Evolutionary conservation across 2,888 invertebrate species (phyloP), one percentile per base, ranked within the genome.

Genomic region (Phalera bucephala): DNA sequence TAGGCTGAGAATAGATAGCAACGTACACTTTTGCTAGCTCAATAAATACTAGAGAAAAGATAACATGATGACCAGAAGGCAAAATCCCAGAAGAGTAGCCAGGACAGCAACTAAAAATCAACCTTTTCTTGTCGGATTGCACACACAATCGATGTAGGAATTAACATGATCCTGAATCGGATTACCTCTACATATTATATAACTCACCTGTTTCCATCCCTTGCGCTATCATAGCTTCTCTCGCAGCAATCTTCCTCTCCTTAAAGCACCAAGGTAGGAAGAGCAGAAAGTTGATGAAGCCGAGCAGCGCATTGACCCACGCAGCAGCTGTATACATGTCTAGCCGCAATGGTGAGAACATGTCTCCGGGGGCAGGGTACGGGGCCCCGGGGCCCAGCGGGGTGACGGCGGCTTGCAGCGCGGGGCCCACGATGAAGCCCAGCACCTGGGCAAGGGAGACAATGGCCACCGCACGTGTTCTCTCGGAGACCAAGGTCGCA

Each of bases 321-420:
- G 95, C 96, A 2, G 95, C 92, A 6, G 95, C 95, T 0, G 96
- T 96, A 84, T 95, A 97, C 96, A 97, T 96, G 78, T 96, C 95
- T 27, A 96, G 82, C 28, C 93, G 91, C 27, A 95, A 70, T 5
- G 92, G 7, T n/a, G 27, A 8, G 3, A 9, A 11, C 14, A 11
- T 11, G 13, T 4, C 22, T 0, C 95, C 95, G 10, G 64, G 64
- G 8, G 73, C 62, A 6, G 68, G 43, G 62, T 82, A 82, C 14
- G 79, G 64, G 7, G 44, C 57, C 8, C 92, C 84, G 30, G 93
- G 91, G 1, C 96, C 96, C 20, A 96, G 81, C 2, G 95, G 95
- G 8, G 96, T 95, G 0, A 95, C 95, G 1, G 93, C 92, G 1
- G 96, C 94, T 85, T 97, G 96, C 39, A 96, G 81, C 25, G 93